These are phyloP conservation scores for Galendromus occidentalis DNA, from an alignment of 1,140 invertebrate genomes.

Conservation along the genomic window DNA sequence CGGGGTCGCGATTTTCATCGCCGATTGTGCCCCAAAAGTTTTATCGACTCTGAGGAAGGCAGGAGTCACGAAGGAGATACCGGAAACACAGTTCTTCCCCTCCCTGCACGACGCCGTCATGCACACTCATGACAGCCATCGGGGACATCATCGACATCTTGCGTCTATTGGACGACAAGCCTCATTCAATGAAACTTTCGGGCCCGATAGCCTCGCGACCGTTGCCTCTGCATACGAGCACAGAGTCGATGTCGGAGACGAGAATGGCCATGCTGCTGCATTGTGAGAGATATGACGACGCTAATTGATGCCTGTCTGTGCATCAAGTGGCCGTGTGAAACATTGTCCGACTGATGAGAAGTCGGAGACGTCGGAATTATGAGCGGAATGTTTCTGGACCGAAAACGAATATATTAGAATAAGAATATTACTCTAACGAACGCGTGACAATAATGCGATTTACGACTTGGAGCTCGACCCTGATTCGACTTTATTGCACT, in stretches of 20 bases:
- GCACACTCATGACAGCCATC: background rate
- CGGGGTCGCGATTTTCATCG: background rate
- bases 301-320: too few species aligned
- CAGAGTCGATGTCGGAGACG: background rate
- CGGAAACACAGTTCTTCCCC: background rate
- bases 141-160: background rate
- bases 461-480: too few species aligned
- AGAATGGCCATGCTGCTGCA: background rate
- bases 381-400: too few species aligned
- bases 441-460: too few species aligned
- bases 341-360: too few species aligned
- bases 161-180: background rate
- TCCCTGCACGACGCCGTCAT: background rate
- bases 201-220: background rate
- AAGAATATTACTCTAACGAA: too few species aligned
- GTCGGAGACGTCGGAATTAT: too few species aligned
- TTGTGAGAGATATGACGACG: too few species aligned
- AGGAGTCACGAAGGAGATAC: background rate
- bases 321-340: too few species aligned
- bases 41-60: background rate
- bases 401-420: too few species aligned
- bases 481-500: too few species aligned
- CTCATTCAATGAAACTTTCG: background rate
- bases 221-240: background rate
- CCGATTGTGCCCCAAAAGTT: background rate